phyloP scores from a whole-genome alignment of 2,888 invertebrate species.

The Entomobrya multifasciata region DNA sequence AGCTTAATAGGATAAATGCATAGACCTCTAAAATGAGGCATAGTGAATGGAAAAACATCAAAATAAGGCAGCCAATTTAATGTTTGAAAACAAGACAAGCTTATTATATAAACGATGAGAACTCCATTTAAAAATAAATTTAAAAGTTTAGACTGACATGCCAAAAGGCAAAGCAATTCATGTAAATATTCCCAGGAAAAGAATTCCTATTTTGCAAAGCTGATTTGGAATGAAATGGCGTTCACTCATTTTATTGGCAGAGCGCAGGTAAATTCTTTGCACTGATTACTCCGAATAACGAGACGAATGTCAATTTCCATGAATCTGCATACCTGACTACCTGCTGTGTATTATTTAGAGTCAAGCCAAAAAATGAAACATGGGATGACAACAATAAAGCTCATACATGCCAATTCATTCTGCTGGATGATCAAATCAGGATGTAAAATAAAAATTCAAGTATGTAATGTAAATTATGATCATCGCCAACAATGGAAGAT shows the following conservation, averaged over 20 bases:
- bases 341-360: not conserved
- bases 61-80: not conserved
- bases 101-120: not conserved
- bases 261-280: not conserved
- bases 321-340: too few relatives aligned
- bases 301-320: not conserved
- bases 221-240: too few relatives aligned
- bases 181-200: too few relatives aligned
- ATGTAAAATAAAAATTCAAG: not conserved
- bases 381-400: not conserved
- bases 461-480: not conserved
- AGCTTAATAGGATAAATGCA: not conserved
- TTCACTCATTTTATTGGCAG: too few relatives aligned
- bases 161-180: too few relatives aligned
- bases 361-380: not conserved
- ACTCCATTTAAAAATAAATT: too few relatives aligned
- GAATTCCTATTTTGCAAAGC: too few relatives aligned
- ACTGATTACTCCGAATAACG: not conserved
- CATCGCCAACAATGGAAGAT: not conserved
- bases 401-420: not conserved
- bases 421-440: conserved; percentile 1
- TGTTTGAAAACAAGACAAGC: not conserved
- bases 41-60: not conserved
- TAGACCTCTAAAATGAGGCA: not conserved
- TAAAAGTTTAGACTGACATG: too few relatives aligned